A percentile compares a stretch with the other conserved stretches of the same genome.
Evolutionary conservation across 64 coral and sea anemone species (phyloP).

Genomic region (Hydrozoanthus tunicans): DNA sequence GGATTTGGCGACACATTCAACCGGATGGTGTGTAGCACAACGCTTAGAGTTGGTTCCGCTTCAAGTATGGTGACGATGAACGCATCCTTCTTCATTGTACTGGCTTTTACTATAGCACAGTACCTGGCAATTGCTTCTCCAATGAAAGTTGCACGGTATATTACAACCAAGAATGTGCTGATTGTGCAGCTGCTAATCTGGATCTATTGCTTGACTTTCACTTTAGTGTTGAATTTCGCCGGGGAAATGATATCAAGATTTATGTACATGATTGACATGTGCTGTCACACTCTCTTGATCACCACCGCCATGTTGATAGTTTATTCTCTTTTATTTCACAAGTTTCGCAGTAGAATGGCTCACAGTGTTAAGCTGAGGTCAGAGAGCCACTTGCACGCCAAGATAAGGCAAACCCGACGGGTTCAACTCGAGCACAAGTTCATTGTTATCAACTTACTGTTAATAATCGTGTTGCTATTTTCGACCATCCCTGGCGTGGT

Average conservation of each 20-base stretch:
- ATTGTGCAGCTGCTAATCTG: background rate
- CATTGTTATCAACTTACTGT: background rate
- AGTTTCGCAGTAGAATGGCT: background rate
- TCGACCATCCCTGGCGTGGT: too few species aligned
- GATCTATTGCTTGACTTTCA: background rate
- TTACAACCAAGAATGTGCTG: slow-evolving; percentile 6
- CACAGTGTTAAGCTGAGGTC: background rate
- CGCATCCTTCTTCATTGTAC: slow-evolving; percentile 8
- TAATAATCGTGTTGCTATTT: too few species aligned
- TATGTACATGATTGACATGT: background rate
- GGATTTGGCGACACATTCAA: background rate
- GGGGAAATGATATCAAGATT: too few species aligned
- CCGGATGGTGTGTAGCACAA: too few species aligned
- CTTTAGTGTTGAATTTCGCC: too few species aligned
- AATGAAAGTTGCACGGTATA: background rate
- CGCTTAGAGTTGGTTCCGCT: background rate
- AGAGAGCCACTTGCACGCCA: background rate
- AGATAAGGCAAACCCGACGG: background rate
- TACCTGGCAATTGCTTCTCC: slow-evolving; percentile 3
- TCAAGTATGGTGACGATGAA: slow-evolving; percentile 2
- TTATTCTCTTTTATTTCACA: background rate
- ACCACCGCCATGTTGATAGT: background rate
- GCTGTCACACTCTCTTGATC: background rate
- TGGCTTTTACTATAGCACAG: slow-evolving; percentile 2
- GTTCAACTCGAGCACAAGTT: background rate